These are phyloP conservation scores for Ophion slaviceki DNA, from an alignment of 2,888 invertebrate species.

Conservation along the genomic window DNA sequence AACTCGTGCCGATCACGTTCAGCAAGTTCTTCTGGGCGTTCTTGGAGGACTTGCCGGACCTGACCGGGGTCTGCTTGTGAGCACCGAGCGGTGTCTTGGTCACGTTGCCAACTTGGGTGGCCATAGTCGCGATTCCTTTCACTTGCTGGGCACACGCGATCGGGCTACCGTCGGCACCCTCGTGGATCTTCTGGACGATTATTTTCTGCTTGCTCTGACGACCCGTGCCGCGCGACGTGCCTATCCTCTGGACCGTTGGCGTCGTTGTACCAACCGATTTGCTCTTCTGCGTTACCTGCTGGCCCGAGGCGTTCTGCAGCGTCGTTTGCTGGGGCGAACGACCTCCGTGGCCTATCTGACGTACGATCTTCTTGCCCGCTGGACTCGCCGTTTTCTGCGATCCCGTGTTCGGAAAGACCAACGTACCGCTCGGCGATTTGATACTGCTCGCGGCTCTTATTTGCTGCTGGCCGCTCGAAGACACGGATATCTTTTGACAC, in stretches of 20 bases:
- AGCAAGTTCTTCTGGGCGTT: conserved; percentile 72
- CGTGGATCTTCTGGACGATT: conserved; percentile 64
- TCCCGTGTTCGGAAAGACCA: conserved; percentile 73
- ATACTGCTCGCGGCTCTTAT: conserved; percentile 76
- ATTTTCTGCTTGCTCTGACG: conserved; percentile 76
- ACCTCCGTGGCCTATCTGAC: conserved; percentile 68
- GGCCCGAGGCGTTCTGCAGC: conserved; percentile 8
- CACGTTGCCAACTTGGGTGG: conserved; percentile 61
- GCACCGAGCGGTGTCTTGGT: conserved; percentile 38
- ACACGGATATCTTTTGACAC: conserved; percentile 76
- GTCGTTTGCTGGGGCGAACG: conserved; percentile 64
- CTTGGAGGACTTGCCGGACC: conserved; percentile 53
- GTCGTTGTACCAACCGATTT: conserved; percentile 64
- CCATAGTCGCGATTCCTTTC: conserved; percentile 45
- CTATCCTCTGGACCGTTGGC: conserved; percentile 70
- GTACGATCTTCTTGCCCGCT: conserved; percentile 72
- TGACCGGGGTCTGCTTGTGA: conserved; percentile 57
- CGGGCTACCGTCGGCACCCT: conserved; percentile 5
- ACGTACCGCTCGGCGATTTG: conserved; percentile 80
- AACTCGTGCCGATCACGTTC: conserved; percentile 69
- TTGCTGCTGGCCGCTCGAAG: conserved; percentile 75
- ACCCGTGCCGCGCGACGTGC: conserved; percentile 68
- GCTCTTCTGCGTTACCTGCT: conserved; percentile 70
- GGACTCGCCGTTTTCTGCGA: conserved; percentile 67
- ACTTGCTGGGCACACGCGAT: conserved; percentile 38